Evolutionary conservation across 2,888 invertebrate species (phyloP).

Genomic region (Cacoxenus indagator): DNA sequence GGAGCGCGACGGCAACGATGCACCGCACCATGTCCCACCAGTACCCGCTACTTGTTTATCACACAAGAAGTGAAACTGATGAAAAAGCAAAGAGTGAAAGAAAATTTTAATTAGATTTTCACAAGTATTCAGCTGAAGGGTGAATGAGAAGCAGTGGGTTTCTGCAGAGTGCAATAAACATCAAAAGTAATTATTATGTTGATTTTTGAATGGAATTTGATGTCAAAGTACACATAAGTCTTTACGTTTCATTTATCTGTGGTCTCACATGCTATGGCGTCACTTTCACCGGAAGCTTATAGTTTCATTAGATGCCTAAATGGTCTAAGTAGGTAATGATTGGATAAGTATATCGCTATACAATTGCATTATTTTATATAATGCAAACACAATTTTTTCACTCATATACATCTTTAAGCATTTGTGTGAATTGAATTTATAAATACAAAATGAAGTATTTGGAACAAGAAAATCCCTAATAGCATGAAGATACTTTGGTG

Average conservation of each 20-base stretch:
- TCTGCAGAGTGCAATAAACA: constrained; percentile 52
- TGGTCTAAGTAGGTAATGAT: no score
- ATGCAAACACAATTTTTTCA: no score
- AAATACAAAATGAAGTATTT: no score
- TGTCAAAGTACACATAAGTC: neutral
- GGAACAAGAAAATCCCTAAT: no score
- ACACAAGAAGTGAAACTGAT: constrained; percentile 45
- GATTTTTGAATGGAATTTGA: constrained; percentile 11
- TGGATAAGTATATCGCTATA: no score
- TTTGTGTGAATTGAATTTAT: no score
- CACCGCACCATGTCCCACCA: neutral
- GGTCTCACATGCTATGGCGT: no score
- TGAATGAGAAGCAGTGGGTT: neutral
- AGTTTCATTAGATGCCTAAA: no score
- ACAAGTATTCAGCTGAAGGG: neutral
- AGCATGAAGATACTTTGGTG: no score
- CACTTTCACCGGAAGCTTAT: no score
- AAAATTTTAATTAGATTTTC: constrained; percentile 56
- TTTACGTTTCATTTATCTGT: neutral
- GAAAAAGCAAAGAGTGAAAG: constrained; percentile 29
- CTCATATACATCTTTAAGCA: no score
- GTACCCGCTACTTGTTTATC: constrained; percentile 45
- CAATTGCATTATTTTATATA: no score
- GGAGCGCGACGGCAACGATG: constrained; percentile 34
- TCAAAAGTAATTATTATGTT: constrained; percentile 54